These are phyloP conservation scores for Drosophila sordidula DNA, from an alignment of 2,888 invertebrate species.

Conservation along the genomic window DNA sequence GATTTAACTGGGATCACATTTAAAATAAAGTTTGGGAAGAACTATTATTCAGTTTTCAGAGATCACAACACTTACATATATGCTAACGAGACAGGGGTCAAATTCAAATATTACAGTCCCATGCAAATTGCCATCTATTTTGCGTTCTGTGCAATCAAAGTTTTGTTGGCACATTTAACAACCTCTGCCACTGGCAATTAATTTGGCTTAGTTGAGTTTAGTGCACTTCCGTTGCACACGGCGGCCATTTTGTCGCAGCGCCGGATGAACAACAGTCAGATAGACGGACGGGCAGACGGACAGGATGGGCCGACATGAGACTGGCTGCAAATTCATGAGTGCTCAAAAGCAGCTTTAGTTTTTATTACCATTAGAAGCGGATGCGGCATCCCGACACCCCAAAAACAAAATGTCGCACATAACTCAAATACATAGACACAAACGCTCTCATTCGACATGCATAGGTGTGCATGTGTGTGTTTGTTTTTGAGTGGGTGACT, in stretches of 20 bases:
- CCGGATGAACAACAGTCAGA: constrained; percentile 57
- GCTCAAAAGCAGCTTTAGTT: constrained; percentile 76
- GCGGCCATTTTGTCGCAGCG: constrained; percentile 77
- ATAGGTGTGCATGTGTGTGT: constrained; percentile 13
- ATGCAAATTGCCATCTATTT: constrained; percentile 27
- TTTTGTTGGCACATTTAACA: constrained; percentile 79
- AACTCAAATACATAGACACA: constrained; percentile 74
- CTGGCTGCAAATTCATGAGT: constrained; percentile 60
- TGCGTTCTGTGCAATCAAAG: constrained; percentile 64
- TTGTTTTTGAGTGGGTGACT: constrained; percentile 4
- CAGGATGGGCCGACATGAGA: constrained; percentile 8
- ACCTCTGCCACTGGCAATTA: constrained; percentile 66
- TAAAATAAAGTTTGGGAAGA: not conserved
- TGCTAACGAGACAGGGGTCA: not conserved
- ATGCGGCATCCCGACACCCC: constrained; percentile 26
- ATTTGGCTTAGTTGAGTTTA: constrained; percentile 80
- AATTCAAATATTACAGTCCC: constrained; percentile 12
- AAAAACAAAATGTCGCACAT: constrained; percentile 73
- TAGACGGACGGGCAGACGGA: constrained; percentile 6
- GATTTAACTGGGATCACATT: not conserved
- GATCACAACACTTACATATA: not conserved
- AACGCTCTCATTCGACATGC: constrained; percentile 19
- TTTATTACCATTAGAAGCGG: constrained; percentile 78
- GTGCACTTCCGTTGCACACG: constrained; percentile 78
- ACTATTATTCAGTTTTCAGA: not conserved